A percentile compares a stretch with the other conserved stretches of the same genome.
These are phyloP conservation scores for Drosophila murphyi DNA, from an alignment of 1,140 invertebrate genomes.

Conservation along the genomic window DNA sequence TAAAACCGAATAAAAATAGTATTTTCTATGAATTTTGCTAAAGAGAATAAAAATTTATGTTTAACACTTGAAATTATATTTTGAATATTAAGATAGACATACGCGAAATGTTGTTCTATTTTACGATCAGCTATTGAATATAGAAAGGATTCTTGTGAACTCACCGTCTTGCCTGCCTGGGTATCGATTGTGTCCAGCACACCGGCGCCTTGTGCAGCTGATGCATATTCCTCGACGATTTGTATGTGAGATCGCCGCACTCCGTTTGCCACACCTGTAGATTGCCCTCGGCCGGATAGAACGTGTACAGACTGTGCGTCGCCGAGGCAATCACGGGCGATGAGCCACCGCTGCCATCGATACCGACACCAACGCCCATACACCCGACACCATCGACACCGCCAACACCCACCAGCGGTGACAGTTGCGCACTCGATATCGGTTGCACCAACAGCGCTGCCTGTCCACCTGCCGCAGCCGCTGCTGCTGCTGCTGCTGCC, in stretches of 20 bases:
- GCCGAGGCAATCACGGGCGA: conserved; percentile 81
- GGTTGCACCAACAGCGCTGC: conserved; percentile 75
- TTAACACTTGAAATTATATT: no score
- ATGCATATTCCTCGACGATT: conserved; percentile 81
- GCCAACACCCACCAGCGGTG: conserved; percentile 54
- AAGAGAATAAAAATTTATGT: no score
- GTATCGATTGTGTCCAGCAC: conserved; percentile 84
- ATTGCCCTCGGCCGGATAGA: conserved; percentile 84
- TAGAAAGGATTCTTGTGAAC: conserved; percentile 17
- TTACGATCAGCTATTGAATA: no score
- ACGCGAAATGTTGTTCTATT: no score
- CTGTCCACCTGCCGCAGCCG: conserved; percentile 59
- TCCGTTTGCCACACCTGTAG: conserved; percentile 83
- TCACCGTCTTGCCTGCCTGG: conserved; percentile 84
- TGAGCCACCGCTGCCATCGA: conserved; percentile 48
- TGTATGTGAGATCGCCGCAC: conserved; percentile 80
- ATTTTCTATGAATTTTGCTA: no score
- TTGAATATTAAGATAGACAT: no score
- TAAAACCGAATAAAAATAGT: no score
- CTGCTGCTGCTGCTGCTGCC: conserved; percentile 24
- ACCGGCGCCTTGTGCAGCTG: conserved; percentile 82
- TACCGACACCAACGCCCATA: no score
- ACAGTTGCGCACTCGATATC: conserved; percentile 77
- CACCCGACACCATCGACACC: conserved; percentile 58
- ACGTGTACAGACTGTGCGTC: conserved; percentile 82